Percentiles rank a stretch among this genome's conserved stretches.
Conservation (phyloP, 2,888 invertebrate species). For the Troglohyphantes excavatus region DNA sequence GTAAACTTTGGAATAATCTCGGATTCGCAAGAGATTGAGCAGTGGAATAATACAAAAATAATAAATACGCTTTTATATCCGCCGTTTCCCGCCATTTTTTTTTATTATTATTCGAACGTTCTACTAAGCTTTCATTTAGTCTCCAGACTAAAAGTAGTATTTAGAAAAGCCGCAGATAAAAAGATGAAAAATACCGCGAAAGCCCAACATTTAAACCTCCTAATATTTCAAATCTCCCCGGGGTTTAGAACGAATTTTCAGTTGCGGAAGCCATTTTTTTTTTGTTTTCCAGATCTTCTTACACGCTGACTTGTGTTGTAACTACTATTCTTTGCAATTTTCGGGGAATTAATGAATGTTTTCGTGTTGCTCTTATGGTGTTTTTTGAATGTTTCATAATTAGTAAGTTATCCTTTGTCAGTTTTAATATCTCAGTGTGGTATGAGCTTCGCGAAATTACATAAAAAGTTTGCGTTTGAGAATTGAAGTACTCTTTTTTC, state of each 20-base stretch:
- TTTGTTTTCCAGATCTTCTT: neutral
- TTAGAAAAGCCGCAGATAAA: conserved; percentile 59
- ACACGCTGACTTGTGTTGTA: neutral
- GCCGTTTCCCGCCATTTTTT: conserved; percentile 22
- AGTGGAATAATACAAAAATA: conserved; percentile 24
- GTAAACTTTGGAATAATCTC: conserved; percentile 57
- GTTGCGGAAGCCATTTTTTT: neutral
- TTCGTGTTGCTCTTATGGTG: neutral
- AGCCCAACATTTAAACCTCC: conserved; percentile 38
- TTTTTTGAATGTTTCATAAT: conserved; percentile 39
- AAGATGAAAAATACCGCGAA: conserved; percentile 43
- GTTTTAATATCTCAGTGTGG: neutral
- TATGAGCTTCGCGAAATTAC: neutral
- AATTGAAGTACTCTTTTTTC: neutral
- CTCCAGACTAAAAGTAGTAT: conserved; percentile 36
- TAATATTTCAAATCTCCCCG: conserved; percentile 32
- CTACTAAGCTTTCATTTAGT: conserved; percentile 17
- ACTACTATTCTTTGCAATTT: conserved; percentile 19
- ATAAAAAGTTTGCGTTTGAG: neutral
- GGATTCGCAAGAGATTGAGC: conserved; percentile 27
- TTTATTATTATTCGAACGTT: neutral
- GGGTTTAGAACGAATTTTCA: conserved; percentile 9
- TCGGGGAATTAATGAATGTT: conserved; percentile 47
- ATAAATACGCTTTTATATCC: conserved; percentile 58
- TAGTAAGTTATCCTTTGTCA: conserved; percentile 27